phyloP scores from a whole-genome alignment of 2,113 vertebrate genomes.

The Elgaria multicarinata region DNA sequence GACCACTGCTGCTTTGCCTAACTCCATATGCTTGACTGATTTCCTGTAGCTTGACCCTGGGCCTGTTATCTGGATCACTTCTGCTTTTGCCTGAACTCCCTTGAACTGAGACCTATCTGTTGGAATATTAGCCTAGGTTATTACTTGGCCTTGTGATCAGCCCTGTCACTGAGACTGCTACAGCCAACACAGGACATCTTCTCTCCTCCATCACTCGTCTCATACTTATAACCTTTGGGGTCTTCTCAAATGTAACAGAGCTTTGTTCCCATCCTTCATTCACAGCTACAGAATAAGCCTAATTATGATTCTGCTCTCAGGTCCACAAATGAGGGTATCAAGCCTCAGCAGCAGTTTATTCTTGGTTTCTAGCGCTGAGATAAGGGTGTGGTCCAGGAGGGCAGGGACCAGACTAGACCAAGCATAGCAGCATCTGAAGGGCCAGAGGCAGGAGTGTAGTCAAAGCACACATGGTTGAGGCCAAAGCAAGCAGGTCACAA shows the following conservation, averaged over 20 bases:
- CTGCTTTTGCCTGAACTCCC: too few species aligned
- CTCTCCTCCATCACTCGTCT: not conserved
- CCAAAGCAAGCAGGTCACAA: not conserved
- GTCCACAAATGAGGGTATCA: not conserved
- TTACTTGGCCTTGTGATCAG: too few species aligned
- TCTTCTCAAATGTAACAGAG: not conserved
- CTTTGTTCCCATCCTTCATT: not conserved
- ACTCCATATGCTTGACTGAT: too few species aligned
- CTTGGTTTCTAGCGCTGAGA: not conserved
- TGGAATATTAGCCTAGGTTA: too few species aligned
- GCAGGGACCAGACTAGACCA: not conserved
- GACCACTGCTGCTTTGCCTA: too few species aligned
- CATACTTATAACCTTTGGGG: too few species aligned
- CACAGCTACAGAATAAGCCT: not conserved
- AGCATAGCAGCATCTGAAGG: not conserved
- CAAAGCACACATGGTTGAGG: not conserved
- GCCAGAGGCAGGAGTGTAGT: not conserved
- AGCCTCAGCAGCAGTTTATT: too few species aligned
- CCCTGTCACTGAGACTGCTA: too few species aligned
- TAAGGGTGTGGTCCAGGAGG: not conserved
- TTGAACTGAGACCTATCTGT: too few species aligned
- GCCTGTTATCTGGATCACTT: too few species aligned
- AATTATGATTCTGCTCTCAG: not conserved
- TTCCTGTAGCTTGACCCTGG: too few species aligned
- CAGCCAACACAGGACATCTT: too few species aligned